Conservation (phyloP, 2,797 vertebrate species). For the Cottoperca gobio region DNA sequence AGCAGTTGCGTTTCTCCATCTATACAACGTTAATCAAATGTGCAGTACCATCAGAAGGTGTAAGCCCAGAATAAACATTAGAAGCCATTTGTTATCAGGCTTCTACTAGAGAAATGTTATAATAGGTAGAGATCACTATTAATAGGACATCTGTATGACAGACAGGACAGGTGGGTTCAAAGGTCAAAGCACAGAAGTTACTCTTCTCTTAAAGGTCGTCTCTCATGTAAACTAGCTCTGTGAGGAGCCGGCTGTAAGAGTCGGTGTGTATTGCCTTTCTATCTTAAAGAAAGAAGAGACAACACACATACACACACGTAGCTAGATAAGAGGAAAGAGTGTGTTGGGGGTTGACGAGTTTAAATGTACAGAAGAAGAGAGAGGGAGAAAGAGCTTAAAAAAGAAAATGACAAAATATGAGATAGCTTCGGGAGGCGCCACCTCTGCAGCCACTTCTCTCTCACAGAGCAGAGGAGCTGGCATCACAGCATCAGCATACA, state of each 20-base stretch:
- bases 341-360: constrained; percentile 31
- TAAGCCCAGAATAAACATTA: constrained; percentile 1
- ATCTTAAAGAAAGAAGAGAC: constrained; percentile 32
- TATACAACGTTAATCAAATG: not conserved
- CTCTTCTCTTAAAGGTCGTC: constrained; percentile 12
- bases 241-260: not conserved
- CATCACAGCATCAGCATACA: constrained; percentile 83
- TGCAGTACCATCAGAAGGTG: not conserved
- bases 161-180: constrained; percentile 21
- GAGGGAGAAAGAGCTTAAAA: constrained; percentile 39
- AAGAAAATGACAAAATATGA: constrained; percentile 64
- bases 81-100: not conserved
- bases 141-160: not conserved
- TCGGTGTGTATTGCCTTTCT: constrained; percentile 15
- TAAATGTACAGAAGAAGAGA: constrained; percentile 47
- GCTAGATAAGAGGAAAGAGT: constrained; percentile 17
- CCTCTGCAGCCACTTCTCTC: constrained; percentile 67
- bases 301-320: not conserved
- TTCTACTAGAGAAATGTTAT: not conserved
- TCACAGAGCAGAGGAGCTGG: constrained; percentile 56
- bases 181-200: constrained; percentile 33
- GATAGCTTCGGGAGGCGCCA: constrained; percentile 65
- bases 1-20: not conserved
- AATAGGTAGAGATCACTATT: not conserved
- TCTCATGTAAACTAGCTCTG: constrained; percentile 22